Evolutionary conservation across 2,113 vertebrate genomes (phyloP).

Genomic region (Neolamprologus sp.): DNA sequence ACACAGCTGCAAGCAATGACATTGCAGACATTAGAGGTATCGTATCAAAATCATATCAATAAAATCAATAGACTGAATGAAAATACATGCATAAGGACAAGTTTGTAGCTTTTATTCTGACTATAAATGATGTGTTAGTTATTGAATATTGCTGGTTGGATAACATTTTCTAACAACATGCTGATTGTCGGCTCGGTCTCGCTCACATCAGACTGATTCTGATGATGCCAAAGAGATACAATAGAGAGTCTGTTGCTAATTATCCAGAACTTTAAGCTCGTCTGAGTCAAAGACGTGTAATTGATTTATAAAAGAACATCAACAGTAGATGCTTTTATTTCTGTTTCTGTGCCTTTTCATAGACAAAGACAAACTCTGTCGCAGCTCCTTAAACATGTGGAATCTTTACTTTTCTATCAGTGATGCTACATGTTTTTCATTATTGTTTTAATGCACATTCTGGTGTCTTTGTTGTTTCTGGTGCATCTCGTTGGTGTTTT

Average conservation of each 20-base stretch:
- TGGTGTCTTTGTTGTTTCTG: accelerated
- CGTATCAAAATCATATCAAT: accelerated
- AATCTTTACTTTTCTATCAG: background rate
- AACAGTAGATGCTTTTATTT: background rate
- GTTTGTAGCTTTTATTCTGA: background rate
- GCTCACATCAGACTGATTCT: background rate
- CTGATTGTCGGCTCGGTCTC: accelerated
- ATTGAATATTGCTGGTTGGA: background rate
- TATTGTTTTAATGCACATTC: no score
- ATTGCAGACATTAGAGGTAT: background rate
- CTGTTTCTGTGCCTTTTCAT: background rate
- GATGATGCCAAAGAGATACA: background rate
- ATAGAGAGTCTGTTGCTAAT: background rate
- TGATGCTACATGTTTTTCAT: background rate
- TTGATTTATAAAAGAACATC: background rate
- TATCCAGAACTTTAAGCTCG: background rate
- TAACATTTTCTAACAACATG: background rate
- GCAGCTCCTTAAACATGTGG: accelerated
- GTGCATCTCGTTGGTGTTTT: background rate
- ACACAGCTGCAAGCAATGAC: background rate
- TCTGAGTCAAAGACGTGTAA: background rate
- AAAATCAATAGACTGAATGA: accelerated
- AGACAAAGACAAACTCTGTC: background rate
- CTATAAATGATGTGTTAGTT: background rate
- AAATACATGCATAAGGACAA: background rate